Conservation (phyloP, 2,888 invertebrate genomes). For the Temnothorax ravouxi region DNA sequence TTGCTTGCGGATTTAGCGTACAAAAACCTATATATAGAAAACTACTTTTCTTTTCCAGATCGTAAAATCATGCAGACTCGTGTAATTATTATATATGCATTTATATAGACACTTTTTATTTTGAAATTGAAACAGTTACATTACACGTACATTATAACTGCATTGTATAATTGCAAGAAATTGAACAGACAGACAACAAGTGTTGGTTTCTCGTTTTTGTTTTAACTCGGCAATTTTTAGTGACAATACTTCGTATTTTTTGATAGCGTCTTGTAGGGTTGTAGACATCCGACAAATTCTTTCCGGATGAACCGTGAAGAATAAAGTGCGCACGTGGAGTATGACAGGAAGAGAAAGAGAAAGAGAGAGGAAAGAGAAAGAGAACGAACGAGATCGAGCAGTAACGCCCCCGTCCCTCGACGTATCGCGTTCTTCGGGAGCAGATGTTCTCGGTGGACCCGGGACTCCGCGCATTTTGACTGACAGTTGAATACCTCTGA, state of each 20-base stretch:
- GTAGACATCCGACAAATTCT: conserved; percentile 6
- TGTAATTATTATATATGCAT: no score
- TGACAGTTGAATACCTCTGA: conserved; percentile 84
- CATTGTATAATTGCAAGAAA: background rate
- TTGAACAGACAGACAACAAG: background rate
- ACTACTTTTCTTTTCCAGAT: no score
- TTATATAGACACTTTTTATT: background rate
- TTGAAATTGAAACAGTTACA: background rate
- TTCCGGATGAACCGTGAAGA: conserved; percentile 29
- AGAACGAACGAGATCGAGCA: conserved; percentile 48
- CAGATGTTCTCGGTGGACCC: conserved; percentile 73
- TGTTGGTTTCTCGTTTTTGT: background rate
- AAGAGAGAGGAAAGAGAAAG: conserved; percentile 2
- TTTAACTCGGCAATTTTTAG: background rate
- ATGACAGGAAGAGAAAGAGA: background rate
- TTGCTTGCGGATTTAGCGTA: no score
- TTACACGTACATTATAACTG: background rate
- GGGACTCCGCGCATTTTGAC: conserved; percentile 76
- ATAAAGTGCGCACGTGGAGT: conserved; percentile 32
- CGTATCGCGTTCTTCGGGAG: conserved; percentile 74
- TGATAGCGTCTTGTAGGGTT: background rate
- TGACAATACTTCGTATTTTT: background rate
- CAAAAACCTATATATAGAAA: no score
- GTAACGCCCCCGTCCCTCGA: conserved; percentile 71
- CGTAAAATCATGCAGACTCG: no score